Evolutionary conservation across 2,797 vertebrate genomes (phyloP).

Genomic region (Xenops minutus): DNA sequence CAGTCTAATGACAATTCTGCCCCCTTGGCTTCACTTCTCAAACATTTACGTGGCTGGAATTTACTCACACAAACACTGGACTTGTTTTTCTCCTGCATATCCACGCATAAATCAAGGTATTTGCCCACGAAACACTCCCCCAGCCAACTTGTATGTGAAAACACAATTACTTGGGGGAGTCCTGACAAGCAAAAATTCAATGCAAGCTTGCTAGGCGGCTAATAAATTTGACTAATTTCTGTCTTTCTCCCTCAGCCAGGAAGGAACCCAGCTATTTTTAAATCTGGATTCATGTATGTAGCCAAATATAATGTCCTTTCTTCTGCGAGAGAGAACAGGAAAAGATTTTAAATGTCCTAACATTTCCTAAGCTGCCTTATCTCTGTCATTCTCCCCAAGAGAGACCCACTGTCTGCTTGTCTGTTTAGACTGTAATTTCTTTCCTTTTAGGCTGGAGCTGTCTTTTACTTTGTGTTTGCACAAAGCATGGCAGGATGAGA

Average conservation of each 20-base stretch:
- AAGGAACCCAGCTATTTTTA: conserved; percentile 69
- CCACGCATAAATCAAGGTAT: conserved; percentile 18
- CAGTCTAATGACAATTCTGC: conserved; percentile 23
- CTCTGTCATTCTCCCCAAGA: conserved; percentile 34
- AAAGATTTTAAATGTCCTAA: conserved; percentile 64
- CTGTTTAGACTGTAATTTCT: not conserved
- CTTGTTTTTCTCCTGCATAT: conserved; percentile 8
- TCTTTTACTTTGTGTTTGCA: not conserved
- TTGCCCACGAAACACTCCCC: not conserved
- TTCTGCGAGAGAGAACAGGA: conserved; percentile 64
- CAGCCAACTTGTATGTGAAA: not conserved
- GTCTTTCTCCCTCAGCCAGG: conserved; percentile 46
- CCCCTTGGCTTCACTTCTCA: conserved; percentile 9
- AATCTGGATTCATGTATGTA: conserved; percentile 17
- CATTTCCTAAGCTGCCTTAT: conserved; percentile 61
- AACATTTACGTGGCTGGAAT: not conserved
- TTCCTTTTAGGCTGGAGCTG: not conserved
- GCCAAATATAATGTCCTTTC: conserved; percentile 66
- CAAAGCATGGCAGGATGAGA: not conserved
- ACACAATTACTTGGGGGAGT: conserved; percentile 3
- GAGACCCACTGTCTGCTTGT: conserved; percentile 23
- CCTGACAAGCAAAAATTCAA: conserved; percentile 36
- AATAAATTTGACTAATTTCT: conserved; percentile 56
- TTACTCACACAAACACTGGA: not conserved
- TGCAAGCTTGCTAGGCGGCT: not conserved